Conservation (phyloP, 1,140 invertebrate species). For the Centruroides sculpturatus region DNA sequence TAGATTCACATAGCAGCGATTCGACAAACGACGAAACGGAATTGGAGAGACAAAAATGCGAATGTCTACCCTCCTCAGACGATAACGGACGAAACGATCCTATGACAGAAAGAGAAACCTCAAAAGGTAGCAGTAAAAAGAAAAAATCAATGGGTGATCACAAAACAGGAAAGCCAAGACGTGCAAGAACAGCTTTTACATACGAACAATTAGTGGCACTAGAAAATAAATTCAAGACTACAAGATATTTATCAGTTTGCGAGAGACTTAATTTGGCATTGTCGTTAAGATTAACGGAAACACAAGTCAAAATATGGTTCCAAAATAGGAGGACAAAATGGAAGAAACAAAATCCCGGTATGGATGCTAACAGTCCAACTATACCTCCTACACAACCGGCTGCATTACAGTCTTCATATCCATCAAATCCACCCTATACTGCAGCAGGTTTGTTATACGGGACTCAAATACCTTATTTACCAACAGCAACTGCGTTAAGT, state of each 20-base stretch:
- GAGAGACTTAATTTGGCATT: conserved; percentile 91
- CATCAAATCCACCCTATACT: conserved; percentile 6
- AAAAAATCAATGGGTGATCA: conserved; percentile 4
- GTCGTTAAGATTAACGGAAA: conserved; percentile 88
- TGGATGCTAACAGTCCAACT: conserved; percentile 54
- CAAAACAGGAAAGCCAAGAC: conserved; percentile 57
- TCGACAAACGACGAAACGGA: no score
- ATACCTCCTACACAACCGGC: conserved; percentile 11
- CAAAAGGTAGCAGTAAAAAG: conserved; percentile 6
- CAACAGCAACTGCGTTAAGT: conserved; percentile 2
- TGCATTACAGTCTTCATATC: conserved; percentile 5
- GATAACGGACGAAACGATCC: no score
- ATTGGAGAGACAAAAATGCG: no score
- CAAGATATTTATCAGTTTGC: conserved; percentile 88
- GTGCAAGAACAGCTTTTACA: conserved; percentile 94
- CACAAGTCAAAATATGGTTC: conserved; percentile 96
- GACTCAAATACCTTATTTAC: conserved; percentile 18
- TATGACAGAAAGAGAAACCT: background rate
- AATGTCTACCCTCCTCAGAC: no score
- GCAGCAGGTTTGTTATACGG: conserved; percentile 20
- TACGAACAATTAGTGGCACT: conserved; percentile 95
- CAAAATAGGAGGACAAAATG: conserved; percentile 96
- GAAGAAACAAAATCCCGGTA: conserved; percentile 98
- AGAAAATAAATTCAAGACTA: conserved; percentile 99
- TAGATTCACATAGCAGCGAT: no score